phyloP scores from a whole-genome alignment of 2,888 invertebrate species.

The Noctua pronuba region DNA sequence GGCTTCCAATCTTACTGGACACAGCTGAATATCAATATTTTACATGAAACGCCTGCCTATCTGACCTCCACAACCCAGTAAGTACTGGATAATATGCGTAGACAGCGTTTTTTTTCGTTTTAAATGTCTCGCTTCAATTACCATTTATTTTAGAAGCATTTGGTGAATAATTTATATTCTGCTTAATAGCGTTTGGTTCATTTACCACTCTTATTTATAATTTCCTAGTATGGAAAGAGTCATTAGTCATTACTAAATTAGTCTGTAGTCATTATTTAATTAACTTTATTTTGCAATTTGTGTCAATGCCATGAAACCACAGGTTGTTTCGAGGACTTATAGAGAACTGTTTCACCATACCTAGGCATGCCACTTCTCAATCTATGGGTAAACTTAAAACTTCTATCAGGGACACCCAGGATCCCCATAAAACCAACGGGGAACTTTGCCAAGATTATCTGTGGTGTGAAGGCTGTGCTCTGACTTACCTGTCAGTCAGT shows the following conservation, averaged over 20 bases:
- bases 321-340: not conserved
- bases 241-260: constrained; percentile 24
- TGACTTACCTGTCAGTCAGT: constrained; percentile 3
- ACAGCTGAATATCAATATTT: too few species aligned
- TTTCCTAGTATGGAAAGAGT: constrained; percentile 8
- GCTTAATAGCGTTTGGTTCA: constrained; percentile 18
- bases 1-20: too few species aligned
- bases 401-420: not conserved
- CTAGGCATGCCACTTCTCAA: not conserved
- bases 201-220: constrained; percentile 13
- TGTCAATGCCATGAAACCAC: constrained; percentile 25
- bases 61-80: too few species aligned
- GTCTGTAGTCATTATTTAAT: constrained; percentile 20
- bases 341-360: not conserved
- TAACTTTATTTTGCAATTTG: constrained; percentile 43
- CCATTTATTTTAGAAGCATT: not conserved
- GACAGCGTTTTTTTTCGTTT: too few species aligned
- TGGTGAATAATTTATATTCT: constrained; percentile 7
- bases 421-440: not conserved
- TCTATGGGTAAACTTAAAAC: not conserved
- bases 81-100: too few species aligned
- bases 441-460: not conserved
- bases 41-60: too few species aligned
- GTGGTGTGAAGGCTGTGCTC: not conserved
- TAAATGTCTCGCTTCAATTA: not conserved